Percentiles rank a stretch among this genome's conserved stretches.
Evolutionary conservation across 2,888 invertebrate species (phyloP).

Genomic region (Leptarthrus brevirostris): DNA sequence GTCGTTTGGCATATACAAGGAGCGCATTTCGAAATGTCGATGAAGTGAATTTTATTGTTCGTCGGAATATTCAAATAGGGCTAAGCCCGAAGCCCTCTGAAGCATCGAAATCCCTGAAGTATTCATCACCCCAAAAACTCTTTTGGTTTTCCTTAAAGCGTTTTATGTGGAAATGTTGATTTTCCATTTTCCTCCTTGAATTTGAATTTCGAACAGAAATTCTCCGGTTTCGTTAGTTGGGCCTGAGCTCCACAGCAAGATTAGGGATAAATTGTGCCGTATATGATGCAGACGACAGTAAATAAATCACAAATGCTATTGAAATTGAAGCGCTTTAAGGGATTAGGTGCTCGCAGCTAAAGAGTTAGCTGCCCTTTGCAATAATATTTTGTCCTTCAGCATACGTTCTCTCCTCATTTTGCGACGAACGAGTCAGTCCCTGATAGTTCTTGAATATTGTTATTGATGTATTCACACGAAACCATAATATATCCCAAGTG

Average conservation of each 20-base stretch:
- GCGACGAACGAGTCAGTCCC: background rate
- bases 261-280: conserved; percentile 4
- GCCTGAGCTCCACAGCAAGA: background rate
- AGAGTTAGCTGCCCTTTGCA: background rate
- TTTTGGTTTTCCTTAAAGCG: conserved; percentile 37
- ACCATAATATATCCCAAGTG: conserved; percentile 21
- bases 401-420: background rate
- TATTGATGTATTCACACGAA: background rate
- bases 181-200: conserved; percentile 41
- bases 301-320: conserved; percentile 47
- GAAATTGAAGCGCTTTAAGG: conserved; percentile 48
- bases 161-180: conserved; percentile 46
- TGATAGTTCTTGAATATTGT: background rate
- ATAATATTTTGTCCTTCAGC: conserved; percentile 11
- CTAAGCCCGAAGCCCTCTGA: conserved; percentile 12
- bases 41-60: conserved; percentile 48
- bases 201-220: conserved; percentile 8
- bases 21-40: conserved; percentile 25
- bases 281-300: conserved; percentile 30
- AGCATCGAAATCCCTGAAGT: conserved; percentile 37
- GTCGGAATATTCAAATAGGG: conserved; percentile 27
- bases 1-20: background rate
- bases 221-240: background rate
- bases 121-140: conserved; percentile 38
- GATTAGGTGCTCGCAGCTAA: conserved; percentile 24